Base-by-base conservation (phyloP, 2,888 invertebrate species). In the Drymonia ruficornis region DNA sequence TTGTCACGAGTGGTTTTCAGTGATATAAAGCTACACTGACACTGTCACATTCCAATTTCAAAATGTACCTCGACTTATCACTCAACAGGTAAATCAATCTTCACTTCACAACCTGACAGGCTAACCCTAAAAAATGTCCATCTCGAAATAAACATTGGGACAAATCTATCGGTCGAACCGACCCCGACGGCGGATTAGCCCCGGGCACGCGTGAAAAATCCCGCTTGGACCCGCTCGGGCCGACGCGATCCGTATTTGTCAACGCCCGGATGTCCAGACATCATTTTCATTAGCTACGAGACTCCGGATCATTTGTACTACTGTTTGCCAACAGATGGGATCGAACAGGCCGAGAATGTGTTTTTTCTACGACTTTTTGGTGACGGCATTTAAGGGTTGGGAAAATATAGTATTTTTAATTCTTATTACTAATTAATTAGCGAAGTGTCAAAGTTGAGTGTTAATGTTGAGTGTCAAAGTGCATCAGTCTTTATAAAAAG, bases 281-380 rank as follows among this genome's bases (percentile, higher is more conserved):
- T 87, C 84, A 78, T 78, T 87, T 80, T 87, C 87, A 87, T 88
- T 88, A 87, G 75, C 67, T 60, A 61, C 61, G 65, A 66, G 78
- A 81, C 80, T 67, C 65, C 66, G 63, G 63, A 61, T 75, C 83
- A 87, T 88, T 87, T 87, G 80, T 88, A 84, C 81, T 84, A 84
- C 86, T 87, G 84, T 81, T 72, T 63, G 58, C 61, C 65, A 67
- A 76, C 59, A 58, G 72, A 75, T 73, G 67, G 75, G 76, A 61
- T 67, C 61, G 61, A 53, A 63, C 49, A 56, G 50, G 49, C 52
- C 56, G 53, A 40, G 46, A 49, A 49, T 55, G 44, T 50, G 36
- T 6, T 38, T 65, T 63, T 65, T 69, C 63, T 61, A 61, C 52
- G 49, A 45, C 50, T 53, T 59, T 64, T 63, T 56, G 46, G 54